Base-by-base conservation (phyloP, 2,113 vertebrate genomes). In the Perca schrenkii region DNA sequence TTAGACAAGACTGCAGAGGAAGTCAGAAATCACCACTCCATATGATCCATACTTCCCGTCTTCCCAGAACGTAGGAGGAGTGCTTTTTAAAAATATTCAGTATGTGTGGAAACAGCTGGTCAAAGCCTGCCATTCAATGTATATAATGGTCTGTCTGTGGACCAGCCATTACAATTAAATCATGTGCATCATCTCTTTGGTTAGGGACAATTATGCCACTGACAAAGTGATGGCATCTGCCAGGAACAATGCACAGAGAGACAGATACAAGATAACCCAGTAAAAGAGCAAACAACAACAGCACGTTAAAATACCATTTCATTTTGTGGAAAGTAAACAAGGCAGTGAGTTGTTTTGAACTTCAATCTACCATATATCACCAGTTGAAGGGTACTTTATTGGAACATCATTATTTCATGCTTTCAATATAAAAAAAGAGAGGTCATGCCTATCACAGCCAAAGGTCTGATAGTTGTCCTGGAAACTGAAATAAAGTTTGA, bases 11-110 rank as follows among this genome's bases (percentile, higher is more conserved):
- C 70, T 82, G 74, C 71, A 87, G 79, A 86, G 89, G 87, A 91
- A 89, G 90, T 91, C 81, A 88, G 80, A 92, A 91, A 91, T 92
- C 87, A 83, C 62, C 67, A 56, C 69, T 84, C 85, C 86, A 90
- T 87, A 84, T 89, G 91, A 90, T 88, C 84, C 83, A 81, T 82
- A 78, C 81, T 86, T 87, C 89, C 91, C 17, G 62, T 88, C 79
- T 80, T 88, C 77, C 47, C 60, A 82, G 86, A 77, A 84, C 56
- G 58, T 52, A 56, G 74, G 71, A 89, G 56, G 65, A 43, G 31
- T 78, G 54, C 56, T 83, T 72, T 90, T 79, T 14, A 50, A 79
- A 81, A 53, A 79, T 65, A 62, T 65, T 74, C 65, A 36, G 40
- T 47, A 21, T 71, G 58, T 58, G 56, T 85, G 76, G 65, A 77